These are phyloP conservation scores for Trichogramma pretiosum DNA, from an alignment of 1,140 invertebrate genomes.

Conservation along the genomic window DNA sequence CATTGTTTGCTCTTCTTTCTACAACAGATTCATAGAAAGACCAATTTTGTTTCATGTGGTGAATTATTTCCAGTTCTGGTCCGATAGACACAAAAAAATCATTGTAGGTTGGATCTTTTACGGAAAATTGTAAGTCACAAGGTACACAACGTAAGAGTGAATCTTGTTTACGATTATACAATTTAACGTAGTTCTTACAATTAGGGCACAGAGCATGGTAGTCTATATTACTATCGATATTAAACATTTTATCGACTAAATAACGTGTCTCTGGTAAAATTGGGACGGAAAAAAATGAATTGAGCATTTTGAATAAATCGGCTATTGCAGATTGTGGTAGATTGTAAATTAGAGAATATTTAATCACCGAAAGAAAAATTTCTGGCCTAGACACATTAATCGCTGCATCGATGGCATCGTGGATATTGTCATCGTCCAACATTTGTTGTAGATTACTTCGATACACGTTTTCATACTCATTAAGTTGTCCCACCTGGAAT, in stretches of 20 bases:
- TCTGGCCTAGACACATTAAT: too few species aligned
- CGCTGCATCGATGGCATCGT: too few species aligned
- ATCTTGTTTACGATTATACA: constrained; percentile 3
- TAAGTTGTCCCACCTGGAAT: too few species aligned
- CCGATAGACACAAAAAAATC: constrained; percentile 15
- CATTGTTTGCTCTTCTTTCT: constrained; percentile 1
- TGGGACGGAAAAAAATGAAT: constrained; percentile 8
- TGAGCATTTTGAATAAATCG: too few species aligned
- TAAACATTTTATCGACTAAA: constrained; percentile 13
- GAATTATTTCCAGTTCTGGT: constrained; percentile 1
- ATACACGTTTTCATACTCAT: too few species aligned
- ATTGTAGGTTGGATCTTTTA: constrained; percentile 3
- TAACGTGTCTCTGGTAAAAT: constrained; percentile 11
- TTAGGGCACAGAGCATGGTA: constrained; percentile 9
- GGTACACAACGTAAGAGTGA: constrained; percentile 1
- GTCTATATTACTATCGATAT: neutral
- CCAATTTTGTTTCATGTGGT: constrained; percentile 10
- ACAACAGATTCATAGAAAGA: constrained; percentile 7
- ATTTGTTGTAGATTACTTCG: too few species aligned
- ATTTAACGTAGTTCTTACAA: constrained; percentile 13
- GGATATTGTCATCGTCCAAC: too few species aligned
- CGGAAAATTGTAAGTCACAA: constrained; percentile 5
- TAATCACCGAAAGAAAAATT: too few species aligned
- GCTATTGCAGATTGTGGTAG: too few species aligned
- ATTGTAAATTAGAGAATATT: too few species aligned